Percentiles rank a stretch among this genome's conserved stretches.
Evolutionary conservation across 1,140 invertebrate genomes (phyloP).

Genomic region (Phymorhynchus buccinoides): DNA sequence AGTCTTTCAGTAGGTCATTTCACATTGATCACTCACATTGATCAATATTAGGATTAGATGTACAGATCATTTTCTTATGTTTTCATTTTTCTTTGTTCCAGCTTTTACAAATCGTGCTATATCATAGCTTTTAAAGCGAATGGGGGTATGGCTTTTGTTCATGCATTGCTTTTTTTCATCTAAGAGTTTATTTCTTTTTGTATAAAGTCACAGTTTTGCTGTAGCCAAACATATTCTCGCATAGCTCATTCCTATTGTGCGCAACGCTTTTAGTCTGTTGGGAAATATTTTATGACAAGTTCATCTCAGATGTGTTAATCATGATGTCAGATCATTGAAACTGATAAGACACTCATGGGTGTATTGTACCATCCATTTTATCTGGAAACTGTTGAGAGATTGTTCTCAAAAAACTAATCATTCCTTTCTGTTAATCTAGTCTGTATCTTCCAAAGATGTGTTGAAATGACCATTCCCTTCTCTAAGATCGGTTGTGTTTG

Average conservation of each 20-base stretch:
- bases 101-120: not conserved
- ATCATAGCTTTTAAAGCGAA: not conserved
- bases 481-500: too few relatives aligned
- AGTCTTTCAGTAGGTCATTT: not conserved
- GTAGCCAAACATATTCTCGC: too few relatives aligned
- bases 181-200: not conserved
- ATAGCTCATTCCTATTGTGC: too few relatives aligned
- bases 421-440: not conserved
- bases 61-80: not conserved
- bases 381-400: not conserved
- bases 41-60: not conserved
- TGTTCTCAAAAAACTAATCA: not conserved
- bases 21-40: too few relatives aligned
- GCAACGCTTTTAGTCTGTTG: too few relatives aligned
- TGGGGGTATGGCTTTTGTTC: not conserved
- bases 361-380: not conserved
- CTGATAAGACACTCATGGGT: not conserved
- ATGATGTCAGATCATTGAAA: not conserved
- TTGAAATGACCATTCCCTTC: too few relatives aligned
- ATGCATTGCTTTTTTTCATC: not conserved
- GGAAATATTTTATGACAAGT: too few relatives aligned
- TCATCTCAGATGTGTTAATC: too few relatives aligned
- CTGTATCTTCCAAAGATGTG: too few relatives aligned
- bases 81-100: not conserved
- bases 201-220: not conserved